These are phyloP conservation scores for Pyralis farinalis DNA, from an alignment of 2,888 invertebrate species.

Conservation along the genomic window DNA sequence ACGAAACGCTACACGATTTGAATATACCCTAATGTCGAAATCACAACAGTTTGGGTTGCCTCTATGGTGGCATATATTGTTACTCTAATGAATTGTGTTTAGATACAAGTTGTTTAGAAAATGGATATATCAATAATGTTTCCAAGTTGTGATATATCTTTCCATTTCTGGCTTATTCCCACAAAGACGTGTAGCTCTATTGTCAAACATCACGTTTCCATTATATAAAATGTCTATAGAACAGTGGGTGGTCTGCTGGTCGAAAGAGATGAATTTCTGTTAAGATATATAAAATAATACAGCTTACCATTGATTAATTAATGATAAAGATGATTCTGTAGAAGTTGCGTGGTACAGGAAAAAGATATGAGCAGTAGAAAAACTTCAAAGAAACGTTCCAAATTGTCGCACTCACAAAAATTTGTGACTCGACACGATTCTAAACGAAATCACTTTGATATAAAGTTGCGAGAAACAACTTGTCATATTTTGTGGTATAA, in stretches of 20 bases:
- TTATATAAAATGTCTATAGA: background rate
- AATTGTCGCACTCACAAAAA: too few species aligned
- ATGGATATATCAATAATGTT: constrained; percentile 3
- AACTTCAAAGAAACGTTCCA: too few species aligned
- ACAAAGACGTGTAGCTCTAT: constrained; percentile 6
- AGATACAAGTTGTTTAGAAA: constrained; percentile 18
- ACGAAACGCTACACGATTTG: background rate
- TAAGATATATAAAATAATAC: too few species aligned
- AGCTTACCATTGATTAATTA: too few species aligned
- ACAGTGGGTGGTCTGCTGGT: constrained; percentile 6
- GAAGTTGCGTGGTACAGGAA: too few species aligned
- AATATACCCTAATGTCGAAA: background rate
- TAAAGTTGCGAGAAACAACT: too few species aligned
- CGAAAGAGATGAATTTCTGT: background rate
- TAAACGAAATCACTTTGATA: too few species aligned
- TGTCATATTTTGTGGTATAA: too few species aligned
- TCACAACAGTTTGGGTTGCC: background rate
- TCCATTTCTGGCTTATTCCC: constrained; percentile 1
- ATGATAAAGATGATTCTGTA: too few species aligned
- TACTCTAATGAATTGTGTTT: constrained; percentile 21
- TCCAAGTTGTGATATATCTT: background rate
- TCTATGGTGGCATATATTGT: constrained; percentile 18
- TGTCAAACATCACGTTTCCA: constrained; percentile 7
- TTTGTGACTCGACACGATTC: too few species aligned
- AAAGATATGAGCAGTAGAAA: too few species aligned